A percentile compares a stretch with the other conserved stretches of the same genome.
Evolutionary conservation across 2,113 vertebrate genomes (phyloP).

Genomic region (Apaloderma vittatum): DNA sequence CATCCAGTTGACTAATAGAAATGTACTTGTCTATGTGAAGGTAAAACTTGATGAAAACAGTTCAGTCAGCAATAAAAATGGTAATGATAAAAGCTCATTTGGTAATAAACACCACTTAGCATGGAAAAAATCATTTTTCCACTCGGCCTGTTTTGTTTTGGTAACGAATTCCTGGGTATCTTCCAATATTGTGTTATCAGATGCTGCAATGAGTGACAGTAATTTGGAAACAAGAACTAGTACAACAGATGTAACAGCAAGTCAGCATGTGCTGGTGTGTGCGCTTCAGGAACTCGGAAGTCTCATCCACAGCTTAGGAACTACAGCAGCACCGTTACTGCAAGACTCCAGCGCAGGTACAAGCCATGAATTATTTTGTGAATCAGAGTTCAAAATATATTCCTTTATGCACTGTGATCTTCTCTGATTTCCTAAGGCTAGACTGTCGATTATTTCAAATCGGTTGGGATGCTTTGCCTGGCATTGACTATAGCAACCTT

Average conservation of each 20-base stretch:
- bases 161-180: background rate
- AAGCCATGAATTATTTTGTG: background rate
- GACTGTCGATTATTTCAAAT: background rate
- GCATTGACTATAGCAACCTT: background rate
- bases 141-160: conserved; percentile 8
- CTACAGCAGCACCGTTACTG: conserved; percentile 87
- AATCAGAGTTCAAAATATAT: background rate
- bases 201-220: conserved; percentile 82
- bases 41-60: background rate
- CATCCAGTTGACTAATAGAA: background rate
- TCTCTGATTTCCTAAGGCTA: background rate
- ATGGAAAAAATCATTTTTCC: background rate
- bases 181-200: conserved; percentile 68
- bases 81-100: background rate
- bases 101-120: background rate
- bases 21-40: background rate
- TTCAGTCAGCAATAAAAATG: background rate
- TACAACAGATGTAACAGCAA: conserved; percentile 78
- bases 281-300: conserved; percentile 91
- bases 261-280: conserved; percentile 89
- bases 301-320: conserved; percentile 85
- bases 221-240: conserved; percentile 84
- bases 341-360: conserved; percentile 89
- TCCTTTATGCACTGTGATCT: background rate
- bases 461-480: background rate